A percentile compares a stretch with the other conserved stretches of the same genome.
These are phyloP conservation scores for Drosophila quinaria DNA, from an alignment of 2,888 invertebrate species.

Conservation along the genomic window DNA sequence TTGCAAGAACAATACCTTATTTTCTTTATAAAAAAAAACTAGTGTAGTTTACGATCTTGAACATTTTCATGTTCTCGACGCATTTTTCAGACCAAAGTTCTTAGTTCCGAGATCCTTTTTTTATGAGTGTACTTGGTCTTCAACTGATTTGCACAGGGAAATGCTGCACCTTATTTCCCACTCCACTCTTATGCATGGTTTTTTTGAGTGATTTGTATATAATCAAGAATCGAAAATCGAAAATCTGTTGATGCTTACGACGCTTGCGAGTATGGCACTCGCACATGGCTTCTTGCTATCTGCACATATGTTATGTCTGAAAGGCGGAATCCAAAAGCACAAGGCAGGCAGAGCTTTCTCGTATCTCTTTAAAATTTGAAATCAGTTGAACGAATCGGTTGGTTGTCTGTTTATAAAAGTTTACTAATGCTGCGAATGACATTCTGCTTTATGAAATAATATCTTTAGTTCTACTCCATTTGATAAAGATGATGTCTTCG, in stretches of 20 bases:
- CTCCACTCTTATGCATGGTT: background rate
- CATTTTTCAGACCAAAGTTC: too few relatives aligned
- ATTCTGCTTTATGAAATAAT: constrained; percentile 7
- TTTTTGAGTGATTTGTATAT: background rate
- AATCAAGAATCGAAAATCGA: too few relatives aligned
- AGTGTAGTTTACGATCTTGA: too few relatives aligned
- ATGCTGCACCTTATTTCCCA: background rate
- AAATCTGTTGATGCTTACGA: background rate
- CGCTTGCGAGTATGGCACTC: background rate
- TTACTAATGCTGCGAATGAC: constrained; percentile 8
- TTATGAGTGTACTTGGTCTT: too few relatives aligned
- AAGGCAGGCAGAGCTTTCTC: constrained; percentile 21
- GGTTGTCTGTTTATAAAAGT: constrained; percentile 15
- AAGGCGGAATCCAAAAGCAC: constrained; percentile 17
- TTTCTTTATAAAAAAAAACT: too few relatives aligned
- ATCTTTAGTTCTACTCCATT: constrained; percentile 7
- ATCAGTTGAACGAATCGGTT: constrained; percentile 4
- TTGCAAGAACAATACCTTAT: too few relatives aligned
- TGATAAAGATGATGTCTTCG: too few relatives aligned
- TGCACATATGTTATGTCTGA: too few relatives aligned
- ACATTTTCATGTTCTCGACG: too few relatives aligned
- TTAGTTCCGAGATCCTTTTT: too few relatives aligned
- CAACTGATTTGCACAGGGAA: too few relatives aligned
- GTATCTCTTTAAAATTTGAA: constrained; percentile 5
- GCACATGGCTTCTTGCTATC: constrained; percentile 9